Conservation (phyloP, 2,888 invertebrate species). For the Mesorhabditis belari region DNA sequence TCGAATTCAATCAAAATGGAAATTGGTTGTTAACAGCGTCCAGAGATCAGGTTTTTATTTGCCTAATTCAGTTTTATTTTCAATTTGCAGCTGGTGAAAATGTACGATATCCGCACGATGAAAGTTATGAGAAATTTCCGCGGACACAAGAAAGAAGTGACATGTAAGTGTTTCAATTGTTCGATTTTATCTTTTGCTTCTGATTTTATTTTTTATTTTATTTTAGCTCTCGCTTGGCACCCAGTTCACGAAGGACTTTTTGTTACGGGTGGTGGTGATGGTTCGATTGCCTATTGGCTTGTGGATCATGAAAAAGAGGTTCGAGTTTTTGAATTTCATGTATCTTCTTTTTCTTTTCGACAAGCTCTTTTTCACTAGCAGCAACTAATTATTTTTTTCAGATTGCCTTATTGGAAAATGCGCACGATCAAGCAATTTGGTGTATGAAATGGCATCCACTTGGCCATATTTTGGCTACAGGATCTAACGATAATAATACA, state of each 20-base stretch:
- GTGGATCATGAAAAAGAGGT: slow-evolving; percentile 79
- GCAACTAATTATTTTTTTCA: slow-evolving; percentile 8
- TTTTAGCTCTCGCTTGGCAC: slow-evolving; percentile 76
- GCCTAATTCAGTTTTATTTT: neutral
- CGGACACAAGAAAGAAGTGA: slow-evolving; percentile 96
- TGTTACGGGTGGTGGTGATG: slow-evolving; percentile 96
- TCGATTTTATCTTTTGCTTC: slow-evolving; percentile 2
- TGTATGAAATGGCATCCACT: slow-evolving; percentile 98
- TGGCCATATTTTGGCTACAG: slow-evolving; percentile 90
- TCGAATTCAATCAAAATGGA: slow-evolving; percentile 98
- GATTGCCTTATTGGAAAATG: slow-evolving; percentile 92
- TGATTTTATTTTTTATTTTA: neutral
- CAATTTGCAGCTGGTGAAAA: slow-evolving; percentile 67
- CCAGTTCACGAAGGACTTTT: slow-evolving; percentile 94
- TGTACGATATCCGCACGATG: slow-evolving; percentile 93
- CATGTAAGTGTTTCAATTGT: slow-evolving; percentile 51
- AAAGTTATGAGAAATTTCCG: slow-evolving; percentile 93
- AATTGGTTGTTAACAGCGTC: slow-evolving; percentile 73
- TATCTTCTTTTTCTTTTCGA: neutral
- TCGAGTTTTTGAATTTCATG: too few relatives aligned
- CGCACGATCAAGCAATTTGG: slow-evolving; percentile 88
- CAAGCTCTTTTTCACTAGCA: neutral
- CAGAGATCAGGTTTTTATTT: slow-evolving; percentile 19
- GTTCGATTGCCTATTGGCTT: slow-evolving; percentile 96
- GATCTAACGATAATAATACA: slow-evolving; percentile 94